These are phyloP conservation scores for Rosalia funebris DNA, from an alignment of 2,888 invertebrate genomes.

Conservation along the genomic window DNA sequence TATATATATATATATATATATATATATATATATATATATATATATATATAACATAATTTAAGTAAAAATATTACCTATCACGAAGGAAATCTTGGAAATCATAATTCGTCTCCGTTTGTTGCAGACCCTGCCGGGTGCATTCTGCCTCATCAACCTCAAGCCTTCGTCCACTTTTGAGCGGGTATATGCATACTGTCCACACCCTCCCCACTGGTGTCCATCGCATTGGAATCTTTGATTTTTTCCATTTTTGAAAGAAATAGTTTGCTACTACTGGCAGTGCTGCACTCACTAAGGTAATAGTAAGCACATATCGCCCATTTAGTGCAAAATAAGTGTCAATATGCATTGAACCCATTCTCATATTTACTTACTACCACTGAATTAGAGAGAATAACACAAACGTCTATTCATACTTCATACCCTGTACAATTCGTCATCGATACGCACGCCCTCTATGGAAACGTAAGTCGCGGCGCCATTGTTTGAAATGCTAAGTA, in stretches of 20 bases:
- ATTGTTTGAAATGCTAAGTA: too few relatives aligned
- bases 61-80: conserved; percentile 38
- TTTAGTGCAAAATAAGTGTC: too few relatives aligned
- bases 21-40: not conserved
- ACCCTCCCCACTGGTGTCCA: conserved; percentile 48
- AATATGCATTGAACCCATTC: too few relatives aligned
- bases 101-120: conserved; percentile 34
- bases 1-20: too few relatives aligned
- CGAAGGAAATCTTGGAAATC: too few relatives aligned
- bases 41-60: not conserved
- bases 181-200: conserved; percentile 45
- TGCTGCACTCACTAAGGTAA: not conserved
- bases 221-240: conserved; percentile 41
- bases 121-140: conserved; percentile 42
- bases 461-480: too few relatives aligned
- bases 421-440: too few relatives aligned
- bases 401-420: too few relatives aligned
- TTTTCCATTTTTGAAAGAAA: not conserved
- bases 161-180: conserved; percentile 48
- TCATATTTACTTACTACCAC: too few relatives aligned
- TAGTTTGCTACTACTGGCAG: not conserved
- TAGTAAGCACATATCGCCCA: too few relatives aligned
- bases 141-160: conserved; percentile 38
- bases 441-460: too few relatives aligned
- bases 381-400: too few relatives aligned